A percentile compares a stretch with the other conserved stretches of the same genome.
phyloP scores from a whole-genome alignment of 2,797 vertebrate species.

The Merluccius polli region DNA sequence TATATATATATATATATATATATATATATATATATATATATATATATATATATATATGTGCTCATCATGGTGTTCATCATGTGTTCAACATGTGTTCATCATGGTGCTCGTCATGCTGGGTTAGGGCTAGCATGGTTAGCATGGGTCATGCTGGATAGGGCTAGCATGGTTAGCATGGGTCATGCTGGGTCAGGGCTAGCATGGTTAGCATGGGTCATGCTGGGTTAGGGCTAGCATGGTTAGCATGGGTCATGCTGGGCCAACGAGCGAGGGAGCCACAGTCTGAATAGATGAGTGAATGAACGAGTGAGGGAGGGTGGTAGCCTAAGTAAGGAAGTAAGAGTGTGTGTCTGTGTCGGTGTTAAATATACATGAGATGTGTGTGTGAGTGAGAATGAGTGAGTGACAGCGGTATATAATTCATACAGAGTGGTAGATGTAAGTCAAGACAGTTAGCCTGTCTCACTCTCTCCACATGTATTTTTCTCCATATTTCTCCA shows the following conservation, averaged over 20 bases:
- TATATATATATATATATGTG: too few species aligned
- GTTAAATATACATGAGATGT: background rate
- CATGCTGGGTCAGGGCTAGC: background rate
- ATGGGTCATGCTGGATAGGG: background rate
- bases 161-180: too few species aligned
- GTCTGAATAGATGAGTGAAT: background rate
- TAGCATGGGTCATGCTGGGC: background rate
- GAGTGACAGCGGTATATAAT: slow-evolving; percentile 1
- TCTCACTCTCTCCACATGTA: background rate
- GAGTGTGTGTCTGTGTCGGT: background rate
- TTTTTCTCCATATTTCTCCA: slow-evolving; percentile 10
- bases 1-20: too few species aligned
- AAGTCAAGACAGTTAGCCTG: slow-evolving; percentile 1
- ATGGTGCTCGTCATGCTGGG: background rate
- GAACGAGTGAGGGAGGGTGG: too few species aligned
- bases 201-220: background rate
- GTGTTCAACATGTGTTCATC: background rate
- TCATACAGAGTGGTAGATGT: slow-evolving; percentile 5
- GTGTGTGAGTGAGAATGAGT: slow-evolving; percentile 1
- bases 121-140: background rate
- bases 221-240: background rate
- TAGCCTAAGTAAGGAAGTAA: too few species aligned
- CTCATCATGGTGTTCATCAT: too few species aligned
- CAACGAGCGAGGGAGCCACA: background rate
- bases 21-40: too few species aligned